Conservation (phyloP, 2,888 invertebrate species). For the Stratiomys singularior region DNA sequence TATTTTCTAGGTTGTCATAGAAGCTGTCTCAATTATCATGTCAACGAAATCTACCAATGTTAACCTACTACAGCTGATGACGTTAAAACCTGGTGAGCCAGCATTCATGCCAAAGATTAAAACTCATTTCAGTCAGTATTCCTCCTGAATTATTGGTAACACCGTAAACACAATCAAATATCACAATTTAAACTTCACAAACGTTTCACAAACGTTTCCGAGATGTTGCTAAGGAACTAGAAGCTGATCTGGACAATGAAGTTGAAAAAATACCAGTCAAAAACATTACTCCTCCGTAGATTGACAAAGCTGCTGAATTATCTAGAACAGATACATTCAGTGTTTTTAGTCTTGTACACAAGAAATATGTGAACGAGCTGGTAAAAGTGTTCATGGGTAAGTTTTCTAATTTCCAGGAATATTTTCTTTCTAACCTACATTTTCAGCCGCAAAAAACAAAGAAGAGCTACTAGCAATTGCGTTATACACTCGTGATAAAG, state of each 20-base stretch:
- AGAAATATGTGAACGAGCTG: conserved; percentile 59
- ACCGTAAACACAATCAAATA: neutral
- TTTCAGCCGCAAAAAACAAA: conserved; percentile 67
- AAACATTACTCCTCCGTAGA: conserved; percentile 56
- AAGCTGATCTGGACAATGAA: conserved; percentile 53
- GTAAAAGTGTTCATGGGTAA: conserved; percentile 58
- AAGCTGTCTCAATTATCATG: neutral
- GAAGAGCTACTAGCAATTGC: conserved; percentile 74
- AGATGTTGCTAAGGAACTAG: conserved; percentile 54
- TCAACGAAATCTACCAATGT: neutral
- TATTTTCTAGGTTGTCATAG: neutral
- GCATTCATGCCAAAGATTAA: conserved; percentile 43
- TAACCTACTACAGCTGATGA: conserved; percentile 25
- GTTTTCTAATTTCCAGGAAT: too few relatives aligned
- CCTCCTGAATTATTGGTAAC: conserved; percentile 41
- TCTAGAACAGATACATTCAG: conserved; percentile 60
- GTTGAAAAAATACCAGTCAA: conserved; percentile 54
- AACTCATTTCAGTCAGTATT: conserved; percentile 45
- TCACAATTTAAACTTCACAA: neutral
- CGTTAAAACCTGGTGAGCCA: conserved; percentile 38
- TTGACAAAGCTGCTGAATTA: conserved; percentile 56
- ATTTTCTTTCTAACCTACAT: conserved; percentile 57
- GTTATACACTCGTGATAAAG: conserved; percentile 73
- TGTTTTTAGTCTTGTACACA: conserved; percentile 63
- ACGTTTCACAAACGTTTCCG: conserved; percentile 54